These are phyloP conservation scores for Hirtodrosophila trivittata DNA, from an alignment of 2,888 invertebrate species.

Conservation along the genomic window DNA sequence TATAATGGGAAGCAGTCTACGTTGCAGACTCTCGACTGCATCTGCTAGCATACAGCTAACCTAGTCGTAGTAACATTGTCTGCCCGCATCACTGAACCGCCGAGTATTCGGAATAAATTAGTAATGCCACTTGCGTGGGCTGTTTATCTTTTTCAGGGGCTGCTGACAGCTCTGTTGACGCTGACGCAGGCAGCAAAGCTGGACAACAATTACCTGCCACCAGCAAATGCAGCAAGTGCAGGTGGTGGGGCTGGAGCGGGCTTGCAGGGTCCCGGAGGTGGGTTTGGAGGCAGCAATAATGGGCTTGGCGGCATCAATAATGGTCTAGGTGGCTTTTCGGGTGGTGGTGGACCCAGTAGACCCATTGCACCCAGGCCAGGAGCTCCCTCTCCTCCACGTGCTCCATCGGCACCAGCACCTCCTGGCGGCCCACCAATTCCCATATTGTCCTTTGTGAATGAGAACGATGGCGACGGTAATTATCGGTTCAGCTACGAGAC, in stretches of 20 bases:
- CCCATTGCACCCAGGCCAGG: constrained; percentile 80
- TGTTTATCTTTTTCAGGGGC: constrained; percentile 82
- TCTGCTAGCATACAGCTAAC: constrained; percentile 25
- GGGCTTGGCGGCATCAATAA: constrained; percentile 82
- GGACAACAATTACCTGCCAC: constrained; percentile 86
- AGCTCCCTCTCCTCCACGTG: constrained; percentile 70
- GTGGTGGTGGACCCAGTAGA: constrained; percentile 76
- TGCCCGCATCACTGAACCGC: constrained; percentile 32
- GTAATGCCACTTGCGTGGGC: constrained; percentile 27
- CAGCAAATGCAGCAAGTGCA: constrained; percentile 84
- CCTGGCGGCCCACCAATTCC: constrained; percentile 84
- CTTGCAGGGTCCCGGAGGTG: constrained; percentile 71
- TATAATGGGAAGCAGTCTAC: constrained; percentile 23
- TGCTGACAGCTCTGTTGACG: constrained; percentile 81
- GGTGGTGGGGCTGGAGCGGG: constrained; percentile 83
- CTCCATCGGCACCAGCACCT: constrained; percentile 62
- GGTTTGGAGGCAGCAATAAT: constrained; percentile 69
- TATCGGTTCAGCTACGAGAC: constrained; percentile 87
- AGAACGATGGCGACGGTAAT: constrained; percentile 86
- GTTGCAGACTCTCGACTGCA: constrained; percentile 29
- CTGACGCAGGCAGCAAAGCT: constrained; percentile 84
- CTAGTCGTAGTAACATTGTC: constrained; percentile 13
- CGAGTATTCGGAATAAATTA: constrained; percentile 46
- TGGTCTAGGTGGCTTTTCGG: constrained; percentile 81
- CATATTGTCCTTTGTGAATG: constrained; percentile 86